Evolutionary conservation across 2,888 invertebrate genomes (phyloP).

Genomic region (Callosobruchus maculatus): DNA sequence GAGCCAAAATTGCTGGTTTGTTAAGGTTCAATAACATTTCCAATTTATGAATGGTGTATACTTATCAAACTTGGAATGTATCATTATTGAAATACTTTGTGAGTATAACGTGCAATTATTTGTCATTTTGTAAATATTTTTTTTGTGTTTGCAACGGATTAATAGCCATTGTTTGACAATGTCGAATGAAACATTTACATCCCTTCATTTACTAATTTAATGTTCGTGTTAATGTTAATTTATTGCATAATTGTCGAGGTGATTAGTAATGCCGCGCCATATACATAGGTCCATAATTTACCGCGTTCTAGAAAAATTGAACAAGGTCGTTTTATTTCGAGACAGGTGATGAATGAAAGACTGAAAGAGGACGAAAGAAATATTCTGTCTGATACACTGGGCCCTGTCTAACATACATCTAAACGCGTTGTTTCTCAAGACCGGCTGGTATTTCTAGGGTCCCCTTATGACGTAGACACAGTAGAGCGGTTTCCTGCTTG

Average conservation of each 20-base stretch:
- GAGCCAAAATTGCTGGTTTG: no score
- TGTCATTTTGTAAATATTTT: not conserved
- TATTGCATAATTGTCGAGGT: not conserved
- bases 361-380: not conserved
- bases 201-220: not conserved
- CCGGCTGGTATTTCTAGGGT: no score
- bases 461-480: no score
- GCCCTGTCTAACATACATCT: no score
- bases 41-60: no score
- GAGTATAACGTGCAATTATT: no score
- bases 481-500: no score
- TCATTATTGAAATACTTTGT: no score
- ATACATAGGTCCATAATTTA: not conserved
- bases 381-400: no score
- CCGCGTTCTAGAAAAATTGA: not conserved
- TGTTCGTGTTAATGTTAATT: not conserved
- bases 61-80: no score
- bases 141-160: not conserved
- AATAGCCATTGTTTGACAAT: not conserved
- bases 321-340: not conserved
- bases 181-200: not conserved
- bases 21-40: no score
- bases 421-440: no score
- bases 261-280: not conserved
- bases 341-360: not conserved